Evolutionary conservation across 2,888 invertebrate species (phyloP).

Genomic region (Caradrina clavipalpis): DNA sequence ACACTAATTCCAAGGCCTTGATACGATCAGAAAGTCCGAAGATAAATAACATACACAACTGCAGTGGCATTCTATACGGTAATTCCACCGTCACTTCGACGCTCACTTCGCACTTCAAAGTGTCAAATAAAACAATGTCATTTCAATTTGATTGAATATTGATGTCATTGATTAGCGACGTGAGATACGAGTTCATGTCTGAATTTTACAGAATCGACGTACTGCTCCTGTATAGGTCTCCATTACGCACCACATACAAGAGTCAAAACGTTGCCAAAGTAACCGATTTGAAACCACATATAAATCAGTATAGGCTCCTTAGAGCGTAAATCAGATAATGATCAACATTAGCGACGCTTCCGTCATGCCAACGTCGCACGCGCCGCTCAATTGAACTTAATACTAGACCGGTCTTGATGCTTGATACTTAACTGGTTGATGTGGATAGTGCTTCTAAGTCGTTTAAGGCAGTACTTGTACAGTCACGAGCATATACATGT

Average conservation of each 20-base stretch:
- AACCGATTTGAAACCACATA: neutral
- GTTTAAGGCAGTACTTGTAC: neutral
- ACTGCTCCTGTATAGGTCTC: no score
- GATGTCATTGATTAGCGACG: no score
- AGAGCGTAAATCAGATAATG: slow-evolving; percentile 34
- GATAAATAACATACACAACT: neutral
- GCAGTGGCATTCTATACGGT: no score
- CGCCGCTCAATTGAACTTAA: slow-evolving; percentile 51
- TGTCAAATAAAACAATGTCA: no score
- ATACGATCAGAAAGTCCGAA: no score
- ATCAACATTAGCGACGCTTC: slow-evolving; percentile 39
- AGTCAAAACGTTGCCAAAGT: neutral
- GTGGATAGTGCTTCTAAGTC: neutral
- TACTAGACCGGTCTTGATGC: slow-evolving; percentile 24
- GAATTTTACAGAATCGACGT: no score
- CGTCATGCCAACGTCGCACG: slow-evolving; percentile 38
- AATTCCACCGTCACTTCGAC: no score
- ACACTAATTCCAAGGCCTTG: no score
- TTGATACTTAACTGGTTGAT: slow-evolving; percentile 5
- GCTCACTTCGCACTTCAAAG: no score
- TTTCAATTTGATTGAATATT: no score
- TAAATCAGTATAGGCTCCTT: slow-evolving; percentile 31
- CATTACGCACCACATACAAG: neutral
- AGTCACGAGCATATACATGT: no score
- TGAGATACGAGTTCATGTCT: no score